Base-by-base conservation (phyloP, 2,113 vertebrate species). In the Heterocephalus glaber region DNA sequence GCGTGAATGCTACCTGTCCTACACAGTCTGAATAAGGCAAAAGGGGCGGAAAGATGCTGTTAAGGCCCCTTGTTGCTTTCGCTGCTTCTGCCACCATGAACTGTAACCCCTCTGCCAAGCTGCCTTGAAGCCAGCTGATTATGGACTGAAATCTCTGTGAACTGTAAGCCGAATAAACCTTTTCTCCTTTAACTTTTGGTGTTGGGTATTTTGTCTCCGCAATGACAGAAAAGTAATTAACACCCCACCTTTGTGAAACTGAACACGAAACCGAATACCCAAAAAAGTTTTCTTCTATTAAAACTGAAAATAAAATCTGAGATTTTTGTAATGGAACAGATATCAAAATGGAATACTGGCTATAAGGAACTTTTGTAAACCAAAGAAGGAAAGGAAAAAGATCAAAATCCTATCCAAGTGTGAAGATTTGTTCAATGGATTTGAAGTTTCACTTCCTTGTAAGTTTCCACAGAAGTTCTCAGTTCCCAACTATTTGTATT, bases 281-380 rank as follows among this genome's bases (percentile, higher is more conserved):
- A 7, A 7, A 35, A 70, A 72, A 60, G 33, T 44, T 86, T 60
- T 24, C 19, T 95, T 65, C 33, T 60, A 77, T 22, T 63, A 90
- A 82, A 94, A 35, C 33, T 14, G 22, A 74, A 89, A 92, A 70
- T 86, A 76, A 86, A 92, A 79, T 82, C 38, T 54, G 68, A 89
- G 44, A 77, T 86, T 92, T 86, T 35, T 63, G 35, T 30, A 56
- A 52, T 79, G 35, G n/a, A 28, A 38, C 5, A 52, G 77, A 24
- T 24, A 58, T 92, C 79, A 95, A 70, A 95, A 82, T 66, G 12
- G 94, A 72, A 86, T 77, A 65, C 13, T 54, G 2, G 82, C 17
- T 63, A 82, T 10, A 28, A 86, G 54, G 38, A 30, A 86, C 17
- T 86, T 96, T 41, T 85, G 9, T 22, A 92, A 89, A 82, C 1